These are phyloP conservation scores for Anguilla rostrata DNA, from an alignment of 2,113 vertebrate species.

Conservation along the genomic window DNA sequence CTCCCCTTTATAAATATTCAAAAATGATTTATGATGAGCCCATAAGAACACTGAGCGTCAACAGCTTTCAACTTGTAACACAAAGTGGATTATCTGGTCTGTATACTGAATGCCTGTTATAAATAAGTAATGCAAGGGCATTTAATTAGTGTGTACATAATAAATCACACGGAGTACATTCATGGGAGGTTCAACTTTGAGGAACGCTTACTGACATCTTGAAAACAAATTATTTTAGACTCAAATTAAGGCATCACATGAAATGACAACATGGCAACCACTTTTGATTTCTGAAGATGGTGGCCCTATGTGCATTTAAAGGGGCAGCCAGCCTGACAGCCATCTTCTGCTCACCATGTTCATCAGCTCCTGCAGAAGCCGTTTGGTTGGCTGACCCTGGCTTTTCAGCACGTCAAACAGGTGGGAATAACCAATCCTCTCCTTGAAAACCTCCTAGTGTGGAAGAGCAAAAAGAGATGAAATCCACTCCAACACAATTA, in stretches of 20 bases:
- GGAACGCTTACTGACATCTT: not conserved
- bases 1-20: not conserved
- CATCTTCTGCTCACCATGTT: slow-evolving; percentile 82
- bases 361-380: slow-evolving; percentile 91
- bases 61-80: no score
- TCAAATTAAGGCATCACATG: not conserved
- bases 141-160: not conserved
- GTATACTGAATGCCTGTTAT: not conserved
- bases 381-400: slow-evolving; percentile 84
- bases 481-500: slow-evolving; percentile 34
- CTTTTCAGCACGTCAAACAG: slow-evolving; percentile 89
- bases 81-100: not conserved
- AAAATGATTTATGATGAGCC: not conserved
- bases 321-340: not conserved
- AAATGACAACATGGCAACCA: not conserved
- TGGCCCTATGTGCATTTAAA: not conserved
- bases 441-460: slow-evolving; percentile 94
- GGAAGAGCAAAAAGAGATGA: slow-evolving; percentile 50
- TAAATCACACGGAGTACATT: not conserved
- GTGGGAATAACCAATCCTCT: slow-evolving; percentile 91
- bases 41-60: no score
- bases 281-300: not conserved
- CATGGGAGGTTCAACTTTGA: not conserved
- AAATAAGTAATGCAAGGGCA: not conserved
- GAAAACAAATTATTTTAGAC: not conserved